These are phyloP conservation scores for Gymnoscelis rufifasciata DNA, from an alignment of 2,888 invertebrate species.

Conservation along the genomic window DNA sequence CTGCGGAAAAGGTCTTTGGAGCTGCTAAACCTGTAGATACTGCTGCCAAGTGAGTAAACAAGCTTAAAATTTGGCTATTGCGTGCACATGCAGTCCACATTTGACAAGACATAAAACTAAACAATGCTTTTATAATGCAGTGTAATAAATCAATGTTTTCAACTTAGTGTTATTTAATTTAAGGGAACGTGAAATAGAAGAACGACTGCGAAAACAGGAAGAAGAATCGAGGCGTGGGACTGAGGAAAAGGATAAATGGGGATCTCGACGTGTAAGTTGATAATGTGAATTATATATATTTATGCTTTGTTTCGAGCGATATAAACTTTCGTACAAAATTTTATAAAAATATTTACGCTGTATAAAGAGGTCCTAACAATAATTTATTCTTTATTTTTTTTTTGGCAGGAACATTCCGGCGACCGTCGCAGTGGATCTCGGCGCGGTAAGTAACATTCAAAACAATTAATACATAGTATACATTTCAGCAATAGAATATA, in stretches of 20 bases:
- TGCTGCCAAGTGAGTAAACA: constrained; percentile 81
- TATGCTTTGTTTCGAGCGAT: no score
- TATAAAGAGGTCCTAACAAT: neutral
- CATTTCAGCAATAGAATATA: neutral
- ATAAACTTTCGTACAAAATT: no score
- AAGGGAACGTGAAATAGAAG: constrained; percentile 93
- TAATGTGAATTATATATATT: neutral
- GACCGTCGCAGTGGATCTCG: constrained; percentile 63
- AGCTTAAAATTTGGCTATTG: no score
- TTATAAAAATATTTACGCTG: no score
- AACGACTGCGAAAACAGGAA: constrained; percentile 84
- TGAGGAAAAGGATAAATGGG: constrained; percentile 72
- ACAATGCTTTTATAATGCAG: no score
- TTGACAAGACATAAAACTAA: no score
- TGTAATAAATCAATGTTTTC: no score
- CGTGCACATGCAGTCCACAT: no score
- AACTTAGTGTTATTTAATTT: neutral
- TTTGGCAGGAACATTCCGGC: constrained; percentile 65
- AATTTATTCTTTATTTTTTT: no score
- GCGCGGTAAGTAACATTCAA: constrained; percentile 50
- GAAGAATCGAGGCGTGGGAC: constrained; percentile 61
- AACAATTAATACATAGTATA: neutral
- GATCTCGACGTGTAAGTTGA: constrained; percentile 29
- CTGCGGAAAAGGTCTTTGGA: constrained; percentile 92
- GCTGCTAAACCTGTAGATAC: constrained; percentile 97